Conservation (phyloP, 2,888 invertebrate species). For the Acanthosoma haemorrhoidale region DNA sequence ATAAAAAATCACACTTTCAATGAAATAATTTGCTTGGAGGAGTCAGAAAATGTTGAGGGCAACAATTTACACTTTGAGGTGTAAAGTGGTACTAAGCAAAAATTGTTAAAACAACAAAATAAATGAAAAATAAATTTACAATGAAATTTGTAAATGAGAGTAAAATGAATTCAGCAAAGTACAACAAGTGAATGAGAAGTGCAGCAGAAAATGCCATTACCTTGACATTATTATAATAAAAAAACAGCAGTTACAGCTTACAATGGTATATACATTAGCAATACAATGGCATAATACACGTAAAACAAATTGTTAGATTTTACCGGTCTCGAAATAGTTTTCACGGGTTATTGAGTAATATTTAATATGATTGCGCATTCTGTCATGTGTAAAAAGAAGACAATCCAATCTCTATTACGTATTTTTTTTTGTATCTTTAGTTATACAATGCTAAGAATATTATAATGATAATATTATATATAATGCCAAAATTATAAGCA, state of each 20-base stretch:
- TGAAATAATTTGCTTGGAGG: slow-evolving; percentile 16
- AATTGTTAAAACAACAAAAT: slow-evolving; percentile 7
- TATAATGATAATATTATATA: too few species aligned
- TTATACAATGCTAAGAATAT: too few species aligned
- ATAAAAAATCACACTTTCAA: not conserved
- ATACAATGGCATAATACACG: slow-evolving; percentile 19
- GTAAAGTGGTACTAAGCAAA: slow-evolving; percentile 21
- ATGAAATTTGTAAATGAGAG: slow-evolving; percentile 14
- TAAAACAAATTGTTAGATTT: too few species aligned
- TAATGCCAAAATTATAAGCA: too few species aligned
- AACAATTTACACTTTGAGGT: slow-evolving; percentile 16
- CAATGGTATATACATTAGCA: slow-evolving; percentile 19
- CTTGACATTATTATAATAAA: slow-evolving; percentile 2
- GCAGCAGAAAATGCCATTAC: slow-evolving; percentile 22
- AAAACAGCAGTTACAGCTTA: slow-evolving; percentile 15
- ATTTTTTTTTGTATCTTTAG: too few species aligned
- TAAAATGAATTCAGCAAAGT: slow-evolving; percentile 17
- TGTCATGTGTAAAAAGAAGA: too few species aligned
- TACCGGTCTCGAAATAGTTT: too few species aligned
- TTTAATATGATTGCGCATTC: too few species aligned
- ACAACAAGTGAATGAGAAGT: slow-evolving; percentile 17
- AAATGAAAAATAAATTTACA: not conserved
- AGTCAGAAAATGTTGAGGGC: slow-evolving; percentile 21
- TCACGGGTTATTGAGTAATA: too few species aligned
- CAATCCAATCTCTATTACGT: too few species aligned